phyloP scores from a whole-genome alignment of 1,140 invertebrate species.

The Sitophilus oryzae region DNA sequence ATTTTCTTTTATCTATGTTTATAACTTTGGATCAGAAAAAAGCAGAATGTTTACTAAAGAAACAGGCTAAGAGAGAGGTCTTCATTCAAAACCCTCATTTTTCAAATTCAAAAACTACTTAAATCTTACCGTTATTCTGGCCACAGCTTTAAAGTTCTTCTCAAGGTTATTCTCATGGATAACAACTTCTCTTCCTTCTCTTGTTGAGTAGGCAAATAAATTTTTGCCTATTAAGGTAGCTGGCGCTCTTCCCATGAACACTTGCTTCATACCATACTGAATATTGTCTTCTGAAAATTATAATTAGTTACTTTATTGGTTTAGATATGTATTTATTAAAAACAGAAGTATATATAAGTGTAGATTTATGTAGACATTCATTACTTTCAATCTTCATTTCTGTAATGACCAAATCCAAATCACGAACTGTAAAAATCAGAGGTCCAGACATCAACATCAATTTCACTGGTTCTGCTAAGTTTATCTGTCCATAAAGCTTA shows the following conservation, averaged over 20 bases:
- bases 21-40: no score
- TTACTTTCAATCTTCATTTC: slow-evolving; percentile 41
- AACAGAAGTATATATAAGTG: background rate
- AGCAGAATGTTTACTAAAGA: no score
- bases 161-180: slow-evolving; percentile 37
- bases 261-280: slow-evolving; percentile 36
- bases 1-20: no score
- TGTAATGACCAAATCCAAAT: slow-evolving; percentile 45
- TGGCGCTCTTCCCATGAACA: slow-evolving; percentile 42
- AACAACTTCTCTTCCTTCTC: slow-evolving; percentile 41
- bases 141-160: slow-evolving; percentile 16
- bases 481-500: slow-evolving; percentile 33
- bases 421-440: slow-evolving; percentile 44
- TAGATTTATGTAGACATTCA: background rate
- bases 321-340: background rate
- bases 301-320: background rate
- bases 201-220: slow-evolving; percentile 36
- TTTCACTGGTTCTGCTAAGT: slow-evolving; percentile 45
- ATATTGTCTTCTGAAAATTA: slow-evolving; percentile 37
- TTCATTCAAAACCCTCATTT: background rate
- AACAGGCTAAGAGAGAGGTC: background rate
- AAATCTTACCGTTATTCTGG: slow-evolving; percentile 15
- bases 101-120: no score
- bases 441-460: slow-evolving; percentile 43
- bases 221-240: slow-evolving; percentile 38